Conservation (phyloP, 2,888 invertebrate species). For the Pyrgus malvae region DNA sequence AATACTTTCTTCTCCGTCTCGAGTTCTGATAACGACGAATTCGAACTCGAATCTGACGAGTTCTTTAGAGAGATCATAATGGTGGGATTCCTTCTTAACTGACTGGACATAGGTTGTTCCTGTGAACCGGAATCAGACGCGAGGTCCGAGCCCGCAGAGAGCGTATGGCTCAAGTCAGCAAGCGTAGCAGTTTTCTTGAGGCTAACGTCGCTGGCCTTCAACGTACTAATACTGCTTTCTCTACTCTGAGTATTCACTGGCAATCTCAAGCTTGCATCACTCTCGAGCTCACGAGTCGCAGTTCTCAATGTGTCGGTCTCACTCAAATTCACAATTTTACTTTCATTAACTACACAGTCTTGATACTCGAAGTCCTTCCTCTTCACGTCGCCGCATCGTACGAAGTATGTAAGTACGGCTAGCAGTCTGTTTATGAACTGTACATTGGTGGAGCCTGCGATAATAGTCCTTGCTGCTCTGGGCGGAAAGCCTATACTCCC, state of each 20-base stretch:
- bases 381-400: slow-evolving; percentile 89
- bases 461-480: slow-evolving; percentile 89
- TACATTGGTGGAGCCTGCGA: slow-evolving; percentile 85
- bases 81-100: slow-evolving; percentile 58
- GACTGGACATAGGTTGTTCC: slow-evolving; percentile 44
- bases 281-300: slow-evolving; percentile 36
- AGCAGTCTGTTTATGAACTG: slow-evolving; percentile 88
- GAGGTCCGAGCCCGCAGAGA: slow-evolving; percentile 62
- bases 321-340: slow-evolving; percentile 50
- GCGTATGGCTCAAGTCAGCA: slow-evolving; percentile 60
- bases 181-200: slow-evolving; percentile 63
- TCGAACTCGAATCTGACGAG: slow-evolving; percentile 65
- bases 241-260: slow-evolving; percentile 56
- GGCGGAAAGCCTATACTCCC: slow-evolving; percentile 92
- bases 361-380: slow-evolving; percentile 68
- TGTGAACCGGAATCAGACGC: slow-evolving; percentile 41
- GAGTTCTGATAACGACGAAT: slow-evolving; percentile 52
- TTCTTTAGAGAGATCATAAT: slow-evolving; percentile 57
- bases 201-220: slow-evolving; percentile 54
- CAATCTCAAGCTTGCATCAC: slow-evolving; percentile 43
- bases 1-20: slow-evolving; percentile 77
- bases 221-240: slow-evolving; percentile 59
- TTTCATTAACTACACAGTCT: slow-evolving; percentile 58
- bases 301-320: slow-evolving; percentile 37
- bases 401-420: slow-evolving; percentile 91